A percentile compares a stretch with the other conserved stretches of the same genome.
Conservation (phyloP, 2,113 vertebrate genomes). For the Dicerorhinus sumatrensis region DNA sequence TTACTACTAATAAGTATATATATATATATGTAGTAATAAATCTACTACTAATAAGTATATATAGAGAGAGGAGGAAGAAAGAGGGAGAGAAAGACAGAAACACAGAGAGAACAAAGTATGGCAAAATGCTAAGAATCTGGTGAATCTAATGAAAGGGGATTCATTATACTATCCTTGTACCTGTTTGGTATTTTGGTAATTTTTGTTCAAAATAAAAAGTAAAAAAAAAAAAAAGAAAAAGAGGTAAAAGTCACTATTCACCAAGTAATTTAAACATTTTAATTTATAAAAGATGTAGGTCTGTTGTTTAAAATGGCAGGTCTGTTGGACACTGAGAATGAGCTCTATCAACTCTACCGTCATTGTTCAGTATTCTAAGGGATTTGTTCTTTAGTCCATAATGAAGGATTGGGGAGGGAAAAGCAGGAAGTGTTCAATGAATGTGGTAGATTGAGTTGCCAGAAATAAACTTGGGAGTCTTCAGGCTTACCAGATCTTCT, state of each 20-base stretch:
- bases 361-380: background rate
- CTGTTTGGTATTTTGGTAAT: background rate
- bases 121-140: background rate
- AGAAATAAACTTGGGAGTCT: constrained; percentile 6
- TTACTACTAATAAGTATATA: background rate
- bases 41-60: background rate
- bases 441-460: background rate
- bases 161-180: background rate
- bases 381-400: background rate
- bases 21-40: background rate
- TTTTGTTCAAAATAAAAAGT: constrained; percentile 38
- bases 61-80: background rate
- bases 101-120: background rate
- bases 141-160: background rate
- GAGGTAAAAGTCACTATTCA: background rate
- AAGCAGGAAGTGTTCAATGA: background rate
- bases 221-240: background rate
- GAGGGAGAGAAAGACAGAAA: background rate
- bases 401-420: background rate
- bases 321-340: background rate
- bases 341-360: background rate
- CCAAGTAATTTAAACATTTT: background rate
- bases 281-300: background rate
- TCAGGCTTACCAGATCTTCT: background rate
- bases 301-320: background rate